Percentiles rank a stretch among this genome's conserved stretches.
phyloP scores from a whole-genome alignment of 2,797 vertebrate genomes.

The Rhyacichthys aspro region DNA sequence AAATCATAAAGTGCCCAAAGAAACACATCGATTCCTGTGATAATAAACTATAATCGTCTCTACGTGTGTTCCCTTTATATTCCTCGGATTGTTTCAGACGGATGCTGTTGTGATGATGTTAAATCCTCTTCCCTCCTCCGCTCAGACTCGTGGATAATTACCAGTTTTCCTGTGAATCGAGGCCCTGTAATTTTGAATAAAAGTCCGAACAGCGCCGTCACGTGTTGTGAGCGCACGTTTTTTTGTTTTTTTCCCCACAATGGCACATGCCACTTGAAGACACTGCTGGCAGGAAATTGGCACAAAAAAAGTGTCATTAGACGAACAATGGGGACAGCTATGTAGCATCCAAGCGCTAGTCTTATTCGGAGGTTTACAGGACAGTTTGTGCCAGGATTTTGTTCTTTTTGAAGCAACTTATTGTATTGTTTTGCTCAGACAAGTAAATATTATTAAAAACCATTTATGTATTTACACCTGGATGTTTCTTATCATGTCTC shows the following conservation, averaged over 20 bases:
- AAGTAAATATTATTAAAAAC: slow-evolving; percentile 5
- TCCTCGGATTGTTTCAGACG: slow-evolving; percentile 39
- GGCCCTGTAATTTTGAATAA: slow-evolving; percentile 60
- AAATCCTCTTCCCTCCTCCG: slow-evolving; percentile 34
- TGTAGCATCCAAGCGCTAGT: not conserved
- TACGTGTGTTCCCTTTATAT: slow-evolving; percentile 54
- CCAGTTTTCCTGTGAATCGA: slow-evolving; percentile 38
- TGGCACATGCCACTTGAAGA: slow-evolving; percentile 85
- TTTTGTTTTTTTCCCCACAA: slow-evolving; percentile 58
- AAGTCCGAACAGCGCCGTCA: slow-evolving; percentile 57
- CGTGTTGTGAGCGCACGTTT: slow-evolving; percentile 45
- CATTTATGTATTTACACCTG: slow-evolving; percentile 8
- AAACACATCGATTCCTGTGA: slow-evolving; percentile 33
- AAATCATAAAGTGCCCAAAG: slow-evolving; percentile 71
- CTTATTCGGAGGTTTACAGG: not conserved
- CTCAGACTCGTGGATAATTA: slow-evolving; percentile 56
- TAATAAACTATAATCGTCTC: slow-evolving; percentile 43
- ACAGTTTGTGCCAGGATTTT: not conserved
- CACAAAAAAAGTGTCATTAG: slow-evolving; percentile 77
- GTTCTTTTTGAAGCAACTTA: not conserved
- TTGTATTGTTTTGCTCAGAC: not conserved
- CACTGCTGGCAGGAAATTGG: slow-evolving; percentile 93
- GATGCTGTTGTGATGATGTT: slow-evolving; percentile 49
- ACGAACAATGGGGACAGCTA: slow-evolving; percentile 7
- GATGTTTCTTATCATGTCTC: slow-evolving; percentile 3